Base-by-base conservation (phyloP, 2,888 invertebrate species). In the Xylota segnis region DNA sequence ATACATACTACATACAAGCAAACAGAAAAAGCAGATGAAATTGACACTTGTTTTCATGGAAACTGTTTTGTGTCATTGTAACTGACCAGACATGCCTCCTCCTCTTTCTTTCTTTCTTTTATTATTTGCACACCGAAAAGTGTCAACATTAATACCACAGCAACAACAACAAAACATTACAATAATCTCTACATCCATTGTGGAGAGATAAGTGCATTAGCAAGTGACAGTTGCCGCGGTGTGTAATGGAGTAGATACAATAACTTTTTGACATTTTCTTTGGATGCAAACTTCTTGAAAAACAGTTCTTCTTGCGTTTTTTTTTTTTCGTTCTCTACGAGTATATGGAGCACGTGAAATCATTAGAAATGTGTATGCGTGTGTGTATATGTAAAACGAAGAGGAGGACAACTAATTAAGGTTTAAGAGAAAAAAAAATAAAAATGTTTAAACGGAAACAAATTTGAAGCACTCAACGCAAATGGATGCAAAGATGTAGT, bases 121-220 rank as follows among this genome's bases (percentile, higher is more conserved):
- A 34, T 4, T 5, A 9, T 65, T 50, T 50, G 47, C 37, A 66
- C 18, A 66, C 18, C 2, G 14, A 37, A 65, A 47, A 65, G 63
- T 65, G 63, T 34, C 47, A 77, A 52, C 77, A 68, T 68, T 58
- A 47, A 50, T 76, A 59, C 23, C 58, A 23, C 40, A 59, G 50
- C 16, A 29, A 43, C 18, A 52, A 59, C 10, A 56, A 59, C 18
- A 37, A 61, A 32, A 23, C 1, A 23, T 23, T 23, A 23, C 3
- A 23, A 23, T 23, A 23, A 23, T 23, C 23, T 18, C 16, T 52
- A 16, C 74, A 52, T 16, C 32, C 45, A 58, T 76, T 76, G 47
- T 59, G 9, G 47, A 23, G 18, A 54, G 45, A 63, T 61, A 61
- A 68, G 70, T 77, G 77, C 70, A 70, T 65, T 72, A 65, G 58